Conservation (phyloP, 2,888 invertebrate genomes). For the Endomychus coccineus region DNA sequence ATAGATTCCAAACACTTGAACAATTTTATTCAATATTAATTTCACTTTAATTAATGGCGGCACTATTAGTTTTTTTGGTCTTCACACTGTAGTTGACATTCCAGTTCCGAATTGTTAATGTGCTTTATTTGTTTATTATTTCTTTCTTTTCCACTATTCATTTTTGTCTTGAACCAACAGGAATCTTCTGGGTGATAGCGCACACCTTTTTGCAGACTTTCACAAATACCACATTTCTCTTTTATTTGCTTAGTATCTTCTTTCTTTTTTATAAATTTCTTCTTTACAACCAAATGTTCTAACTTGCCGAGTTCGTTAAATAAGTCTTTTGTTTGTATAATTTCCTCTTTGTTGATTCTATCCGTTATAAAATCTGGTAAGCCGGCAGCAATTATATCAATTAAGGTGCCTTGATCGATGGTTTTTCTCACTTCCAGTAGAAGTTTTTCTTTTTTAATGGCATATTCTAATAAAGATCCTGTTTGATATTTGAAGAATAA, state of each 20-base stretch:
- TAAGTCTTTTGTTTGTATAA: background rate
- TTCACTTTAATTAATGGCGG: constrained; percentile 16
- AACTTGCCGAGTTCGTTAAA: constrained; percentile 2
- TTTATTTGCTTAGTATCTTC: constrained; percentile 5
- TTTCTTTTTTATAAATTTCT: constrained; percentile 3
- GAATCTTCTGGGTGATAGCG: constrained; percentile 9
- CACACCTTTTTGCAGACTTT: constrained; percentile 1
- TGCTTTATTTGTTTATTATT: constrained; percentile 7
- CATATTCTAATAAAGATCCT: constrained; percentile 24
- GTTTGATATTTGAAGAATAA: constrained; percentile 22
- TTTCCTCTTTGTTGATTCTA: constrained; percentile 1
- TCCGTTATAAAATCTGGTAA: constrained; percentile 22
- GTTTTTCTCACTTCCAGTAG: constrained; percentile 11
- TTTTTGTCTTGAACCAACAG: constrained; percentile 15
- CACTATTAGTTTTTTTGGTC: constrained; percentile 16
- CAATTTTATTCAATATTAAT: constrained; percentile 8
- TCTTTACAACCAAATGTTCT: background rate
- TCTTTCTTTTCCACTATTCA: constrained; percentile 14
- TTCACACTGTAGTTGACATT: constrained; percentile 11
- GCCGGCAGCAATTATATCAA: constrained; percentile 11
- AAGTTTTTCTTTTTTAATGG: constrained; percentile 23
- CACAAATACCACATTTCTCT: constrained; percentile 8
- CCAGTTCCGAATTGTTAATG: constrained; percentile 12
- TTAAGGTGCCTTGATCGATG: constrained; percentile 1
- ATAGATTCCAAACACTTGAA: constrained; percentile 10